phyloP scores from a whole-genome alignment of 2,797 vertebrate species.

The Anguilla pacifica region DNA sequence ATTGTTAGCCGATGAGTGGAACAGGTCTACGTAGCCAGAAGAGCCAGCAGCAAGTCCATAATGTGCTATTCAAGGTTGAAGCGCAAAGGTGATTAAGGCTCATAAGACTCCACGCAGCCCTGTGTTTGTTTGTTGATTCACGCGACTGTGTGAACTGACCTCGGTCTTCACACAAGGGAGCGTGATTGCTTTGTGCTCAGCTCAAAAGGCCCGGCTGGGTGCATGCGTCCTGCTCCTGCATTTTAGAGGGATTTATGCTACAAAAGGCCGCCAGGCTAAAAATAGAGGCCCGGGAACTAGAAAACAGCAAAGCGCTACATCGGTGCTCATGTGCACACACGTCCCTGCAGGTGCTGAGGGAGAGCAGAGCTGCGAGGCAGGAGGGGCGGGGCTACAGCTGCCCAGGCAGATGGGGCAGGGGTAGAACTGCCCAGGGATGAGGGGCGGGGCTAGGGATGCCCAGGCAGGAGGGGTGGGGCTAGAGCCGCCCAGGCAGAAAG shows the following conservation, averaged over 20 bases:
- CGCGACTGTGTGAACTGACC: background rate
- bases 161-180: background rate
- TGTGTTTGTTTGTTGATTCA: background rate
- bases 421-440: no score
- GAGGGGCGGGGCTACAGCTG: background rate
- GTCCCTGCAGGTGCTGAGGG: background rate
- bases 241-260: background rate
- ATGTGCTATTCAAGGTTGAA: background rate
- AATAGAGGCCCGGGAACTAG: background rate
- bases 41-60: background rate
- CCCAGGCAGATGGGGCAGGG: background rate
- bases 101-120: background rate
- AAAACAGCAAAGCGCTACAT: background rate
- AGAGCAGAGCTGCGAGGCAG: background rate
- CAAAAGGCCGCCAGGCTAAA: background rate
- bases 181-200: background rate
- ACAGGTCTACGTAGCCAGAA: background rate
- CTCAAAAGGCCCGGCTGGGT: background rate
- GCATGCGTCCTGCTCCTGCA: background rate
- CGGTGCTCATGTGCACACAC: background rate
- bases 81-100: background rate
- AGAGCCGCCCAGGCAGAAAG: no score
- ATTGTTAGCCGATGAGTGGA: background rate
- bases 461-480: background rate
- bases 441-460: background rate